Evolutionary conservation across 2,888 invertebrate genomes (phyloP).

Genomic region (Eupithecia dodoneata): DNA sequence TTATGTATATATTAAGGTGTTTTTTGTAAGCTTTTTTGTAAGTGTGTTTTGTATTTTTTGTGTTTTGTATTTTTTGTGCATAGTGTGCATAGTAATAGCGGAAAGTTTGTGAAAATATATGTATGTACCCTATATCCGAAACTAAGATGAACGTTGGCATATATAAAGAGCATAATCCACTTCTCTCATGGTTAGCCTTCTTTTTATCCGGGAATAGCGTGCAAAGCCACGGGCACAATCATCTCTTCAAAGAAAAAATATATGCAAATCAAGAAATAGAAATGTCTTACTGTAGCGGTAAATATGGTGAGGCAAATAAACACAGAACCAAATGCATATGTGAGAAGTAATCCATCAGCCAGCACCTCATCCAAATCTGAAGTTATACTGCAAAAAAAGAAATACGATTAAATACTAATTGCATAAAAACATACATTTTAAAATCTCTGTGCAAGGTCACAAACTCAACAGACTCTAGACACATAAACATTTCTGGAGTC

Average conservation of each 20-base stretch:
- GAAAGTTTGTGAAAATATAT: not conserved
- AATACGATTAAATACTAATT: not conserved
- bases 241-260: not conserved
- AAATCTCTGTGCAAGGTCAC: not conserved
- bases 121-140: not conserved
- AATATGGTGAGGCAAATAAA: conserved; percentile 75
- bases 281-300: conserved; percentile 64
- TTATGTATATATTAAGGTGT: too few relatives aligned
- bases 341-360: conserved; percentile 68
- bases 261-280: not conserved
- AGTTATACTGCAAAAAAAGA: conserved; percentile 60
- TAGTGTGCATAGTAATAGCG: too few relatives aligned
- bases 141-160: not conserved
- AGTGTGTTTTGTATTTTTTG: too few relatives aligned
- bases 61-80: too few relatives aligned
- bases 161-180: too few relatives aligned
- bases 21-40: too few relatives aligned
- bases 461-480: not conserved
- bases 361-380: conserved; percentile 61
- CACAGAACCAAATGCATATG: conserved; percentile 68
- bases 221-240: not conserved
- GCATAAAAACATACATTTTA: not conserved
- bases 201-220: not conserved
- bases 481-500: not conserved
- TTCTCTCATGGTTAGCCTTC: too few relatives aligned